Evolutionary conservation across 2,888 invertebrate genomes (phyloP).

Genomic region (Eustalomyia histrio): DNA sequence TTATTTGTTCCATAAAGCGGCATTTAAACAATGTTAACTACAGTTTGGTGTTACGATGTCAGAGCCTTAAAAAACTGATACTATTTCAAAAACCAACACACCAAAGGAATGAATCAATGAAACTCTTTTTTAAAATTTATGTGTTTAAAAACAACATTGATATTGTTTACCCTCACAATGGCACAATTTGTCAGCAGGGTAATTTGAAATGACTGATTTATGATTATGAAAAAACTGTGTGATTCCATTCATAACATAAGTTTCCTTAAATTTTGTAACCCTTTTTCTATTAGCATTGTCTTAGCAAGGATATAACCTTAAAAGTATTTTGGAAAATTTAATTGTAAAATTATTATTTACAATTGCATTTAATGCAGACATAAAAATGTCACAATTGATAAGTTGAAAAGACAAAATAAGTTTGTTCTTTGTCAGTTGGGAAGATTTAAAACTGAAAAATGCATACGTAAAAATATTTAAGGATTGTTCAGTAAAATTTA

Average conservation of each 20-base stretch:
- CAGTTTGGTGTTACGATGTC: background rate
- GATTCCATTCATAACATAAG: conserved; percentile 11
- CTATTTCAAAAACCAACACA: background rate
- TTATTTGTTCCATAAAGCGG: background rate
- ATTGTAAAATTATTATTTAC: background rate
- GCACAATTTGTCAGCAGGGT: conserved; percentile 22
- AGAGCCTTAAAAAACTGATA: background rate
- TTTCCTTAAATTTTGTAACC: background rate
- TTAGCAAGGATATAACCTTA: background rate
- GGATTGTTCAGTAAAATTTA: no score
- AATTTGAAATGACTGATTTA: conserved; percentile 20
- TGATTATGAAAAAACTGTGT: background rate
- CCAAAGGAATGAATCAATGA: background rate
- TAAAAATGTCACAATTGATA: conserved; percentile 28
- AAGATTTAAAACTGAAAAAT: no score
- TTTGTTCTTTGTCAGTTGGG: no score
- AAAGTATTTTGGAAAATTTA: background rate
- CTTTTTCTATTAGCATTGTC: conserved; percentile 4
- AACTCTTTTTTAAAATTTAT: no score
- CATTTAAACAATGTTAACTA: background rate
- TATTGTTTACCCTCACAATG: background rate
- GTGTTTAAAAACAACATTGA: background rate
- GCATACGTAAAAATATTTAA: no score
- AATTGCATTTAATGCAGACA: conserved; percentile 11
- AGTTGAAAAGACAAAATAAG: background rate